Base-by-base conservation (phyloP, 2,888 invertebrate genomes). In the Aphelenchoides bicaudatus region DNA sequence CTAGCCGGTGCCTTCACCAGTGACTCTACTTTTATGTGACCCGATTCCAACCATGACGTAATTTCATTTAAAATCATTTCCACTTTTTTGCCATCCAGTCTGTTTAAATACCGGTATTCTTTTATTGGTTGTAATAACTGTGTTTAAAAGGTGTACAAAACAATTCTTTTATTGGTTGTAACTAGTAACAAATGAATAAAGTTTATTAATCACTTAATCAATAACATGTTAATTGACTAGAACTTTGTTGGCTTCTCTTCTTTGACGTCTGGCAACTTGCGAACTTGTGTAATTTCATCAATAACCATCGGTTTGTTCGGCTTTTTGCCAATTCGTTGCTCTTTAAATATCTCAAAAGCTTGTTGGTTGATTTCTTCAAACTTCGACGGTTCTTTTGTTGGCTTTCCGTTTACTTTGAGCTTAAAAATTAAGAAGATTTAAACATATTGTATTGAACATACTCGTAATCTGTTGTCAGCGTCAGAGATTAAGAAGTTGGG, bases 281-380 rank as follows among this genome's bases (percentile, higher is more conserved):
- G 13, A 30, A 49, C 48, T n/a, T n/a, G 19, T 34, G 16, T 16
- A 23, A 28, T 37, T 13, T 56, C 54, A n/a, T 19, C 52, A 13
- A 56, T n/a, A 13, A 25, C 34, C 25, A 25, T 43, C 34, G 19
- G 2, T 34, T 34, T 30, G 31, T n/a, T 8, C 16, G 38, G 25
- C 25, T 51, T 21, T 29, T 51, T 30, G 19, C 27, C 37, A 4
- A 51, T 21, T 1, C 55, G 58, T 59, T 61, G 62, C 19, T 65
- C 56, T 34, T 65, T 65, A 39, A 61, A 61, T 27, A 61, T 49
- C 39, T 55, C 39, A 37, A 47, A 61, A 13, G 62, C 62, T 46
- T 61, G 63, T 16, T 57, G 47, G 29, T 61, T 63, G 39, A 61
- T 65, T 37, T 61, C 62, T 19, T 61, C 63, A 46, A 61, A 61